Percentiles rank a stretch among this genome's conserved stretches.
Evolutionary conservation across 2,797 vertebrate species (phyloP).

Genomic region (Chaunax sp.): DNA sequence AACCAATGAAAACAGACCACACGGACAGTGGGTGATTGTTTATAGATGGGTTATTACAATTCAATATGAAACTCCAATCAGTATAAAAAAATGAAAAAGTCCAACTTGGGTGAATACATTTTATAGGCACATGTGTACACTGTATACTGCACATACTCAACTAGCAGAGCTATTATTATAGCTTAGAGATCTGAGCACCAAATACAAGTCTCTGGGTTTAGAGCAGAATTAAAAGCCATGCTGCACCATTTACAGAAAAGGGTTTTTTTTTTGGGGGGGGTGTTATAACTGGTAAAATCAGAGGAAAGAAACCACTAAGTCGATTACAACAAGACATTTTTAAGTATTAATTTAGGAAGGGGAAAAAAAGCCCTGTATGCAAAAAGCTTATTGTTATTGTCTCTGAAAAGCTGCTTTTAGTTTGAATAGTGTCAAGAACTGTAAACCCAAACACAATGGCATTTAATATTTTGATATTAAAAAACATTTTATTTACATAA

Average conservation of each 20-base stretch:
- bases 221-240: constrained; percentile 15
- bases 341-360: neutral
- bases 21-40: constrained; percentile 10
- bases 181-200: constrained; percentile 17
- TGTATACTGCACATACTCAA: constrained; percentile 23
- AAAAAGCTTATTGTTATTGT: neutral
- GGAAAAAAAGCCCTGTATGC: neutral
- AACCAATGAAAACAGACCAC: constrained; percentile 8
- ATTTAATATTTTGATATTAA: constrained; percentile 77
- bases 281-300: neutral
- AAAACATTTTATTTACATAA: constrained; percentile 88
- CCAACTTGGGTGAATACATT: constrained; percentile 20
- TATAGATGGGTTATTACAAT: constrained; percentile 21
- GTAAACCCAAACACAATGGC: constrained; percentile 16
- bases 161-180: constrained; percentile 16
- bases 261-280: too few relatives aligned
- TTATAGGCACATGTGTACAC: constrained; percentile 15
- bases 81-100: constrained; percentile 40
- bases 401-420: constrained; percentile 17
- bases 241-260: neutral
- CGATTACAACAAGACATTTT: neutral
- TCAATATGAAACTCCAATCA: constrained; percentile 34
- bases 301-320: neutral
- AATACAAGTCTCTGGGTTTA: constrained; percentile 11
- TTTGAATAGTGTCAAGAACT: constrained; percentile 20